These are phyloP conservation scores for Neomonachus schauinslandi DNA, from an alignment of 2,113 vertebrate species.

Conservation along the genomic window DNA sequence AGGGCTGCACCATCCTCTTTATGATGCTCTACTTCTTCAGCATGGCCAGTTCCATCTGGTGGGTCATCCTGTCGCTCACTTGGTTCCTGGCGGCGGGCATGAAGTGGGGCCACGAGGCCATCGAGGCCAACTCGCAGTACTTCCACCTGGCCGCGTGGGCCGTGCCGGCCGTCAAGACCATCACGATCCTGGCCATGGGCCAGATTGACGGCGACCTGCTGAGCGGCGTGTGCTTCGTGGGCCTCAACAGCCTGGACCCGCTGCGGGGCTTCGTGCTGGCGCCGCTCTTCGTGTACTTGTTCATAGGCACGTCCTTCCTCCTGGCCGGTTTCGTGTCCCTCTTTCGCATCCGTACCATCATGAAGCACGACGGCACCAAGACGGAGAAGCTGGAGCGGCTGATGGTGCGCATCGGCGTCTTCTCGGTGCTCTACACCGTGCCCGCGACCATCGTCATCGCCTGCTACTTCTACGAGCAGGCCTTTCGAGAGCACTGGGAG, in stretches of 20 bases:
- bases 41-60: conserved; percentile 99
- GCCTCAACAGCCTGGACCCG: conserved; percentile 95
- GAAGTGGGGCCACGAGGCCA: conserved; percentile 99
- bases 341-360: conserved; percentile 98
- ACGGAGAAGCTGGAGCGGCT: conserved; percentile 97
- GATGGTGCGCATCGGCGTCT: conserved; percentile 98
- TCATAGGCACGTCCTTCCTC: conserved; percentile 97
- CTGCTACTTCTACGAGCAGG: conserved; percentile 99
- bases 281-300: conserved; percentile 97
- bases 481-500: conserved; percentile 97
- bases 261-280: conserved; percentile 96
- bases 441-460: conserved; percentile 98
- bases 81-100: conserved; percentile 99
- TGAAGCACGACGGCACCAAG: conserved; percentile 98
- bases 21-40: conserved; percentile 99
- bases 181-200: conserved; percentile 97
- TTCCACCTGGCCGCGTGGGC: conserved; percentile 99
- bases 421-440: conserved; percentile 98
- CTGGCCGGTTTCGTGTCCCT: conserved; percentile 97
- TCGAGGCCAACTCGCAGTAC: conserved; percentile 98
- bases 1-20: conserved; percentile 98
- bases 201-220: conserved; percentile 97
- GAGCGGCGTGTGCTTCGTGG: conserved; percentile 97
- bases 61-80: conserved; percentile 98
- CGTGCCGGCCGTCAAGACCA: conserved; percentile 96